Percentiles rank a stretch among this genome's conserved stretches.
Conservation (phyloP, 2,113 vertebrate genomes). For the Colaptes auratus region DNA sequence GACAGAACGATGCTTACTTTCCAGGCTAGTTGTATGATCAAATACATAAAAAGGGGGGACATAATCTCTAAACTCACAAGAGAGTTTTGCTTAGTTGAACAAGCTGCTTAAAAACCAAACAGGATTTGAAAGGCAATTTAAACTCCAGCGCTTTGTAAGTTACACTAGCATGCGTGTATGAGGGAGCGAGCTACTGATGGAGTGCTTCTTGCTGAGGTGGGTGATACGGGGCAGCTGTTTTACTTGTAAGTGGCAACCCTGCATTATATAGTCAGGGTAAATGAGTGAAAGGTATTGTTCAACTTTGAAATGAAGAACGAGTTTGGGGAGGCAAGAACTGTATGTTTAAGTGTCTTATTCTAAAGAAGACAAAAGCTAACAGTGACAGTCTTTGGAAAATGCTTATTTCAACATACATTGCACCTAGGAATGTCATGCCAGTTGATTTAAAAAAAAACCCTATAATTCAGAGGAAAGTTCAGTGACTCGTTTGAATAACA, state of each 20-base stretch:
- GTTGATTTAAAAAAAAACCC: not conserved
- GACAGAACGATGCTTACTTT: not conserved
- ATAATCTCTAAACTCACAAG: not conserved
- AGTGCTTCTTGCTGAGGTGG: not conserved
- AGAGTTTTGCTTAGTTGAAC: not conserved
- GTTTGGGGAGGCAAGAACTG: not conserved
- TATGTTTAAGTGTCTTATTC: not conserved
- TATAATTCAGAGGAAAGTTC: not conserved
- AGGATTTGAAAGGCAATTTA: not conserved
- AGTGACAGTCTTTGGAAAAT: not conserved
- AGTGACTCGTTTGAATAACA: slow-evolving; percentile 1
- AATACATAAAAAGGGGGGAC: not conserved
- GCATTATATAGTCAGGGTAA: not conserved
- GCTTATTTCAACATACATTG: not conserved
- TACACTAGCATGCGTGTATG: not conserved
- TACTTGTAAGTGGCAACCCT: not conserved
- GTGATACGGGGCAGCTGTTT: not conserved
- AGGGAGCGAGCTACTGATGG: not conserved
- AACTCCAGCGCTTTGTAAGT: not conserved
- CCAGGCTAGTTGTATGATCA: not conserved
- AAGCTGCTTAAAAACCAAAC: not conserved
- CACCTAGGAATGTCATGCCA: not conserved
- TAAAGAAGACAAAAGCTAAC: not conserved
- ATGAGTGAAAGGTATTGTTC: not conserved
- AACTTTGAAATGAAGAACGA: not conserved